Base-by-base conservation (phyloP, 2,797 vertebrate species). In the Aeoliscus strigatus region DNA sequence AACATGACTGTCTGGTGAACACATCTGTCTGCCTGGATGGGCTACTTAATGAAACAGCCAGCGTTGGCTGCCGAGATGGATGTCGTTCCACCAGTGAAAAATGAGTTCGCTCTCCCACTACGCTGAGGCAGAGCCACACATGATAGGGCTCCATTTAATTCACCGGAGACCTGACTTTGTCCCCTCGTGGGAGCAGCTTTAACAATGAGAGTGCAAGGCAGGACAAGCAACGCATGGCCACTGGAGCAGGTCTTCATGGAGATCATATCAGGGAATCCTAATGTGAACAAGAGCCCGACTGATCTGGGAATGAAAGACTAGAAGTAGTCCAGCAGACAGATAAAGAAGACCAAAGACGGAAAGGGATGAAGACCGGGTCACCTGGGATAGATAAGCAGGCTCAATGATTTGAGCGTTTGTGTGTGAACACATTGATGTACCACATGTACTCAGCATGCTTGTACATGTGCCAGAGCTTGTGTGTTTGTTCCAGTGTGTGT, bases 41-140 rank as follows among this genome's bases (percentile, higher is more conserved):
- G 85, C 81, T 82, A 87, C 84, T 88, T 89, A 88, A 90, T 90
- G 86, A 88, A 88, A 89, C 80, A 82, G 81, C 76, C 70, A 78
- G 79, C 60, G 48, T 82, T 65, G 75, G 80, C 81, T 77, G 74
- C 75, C 37, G 66, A 67, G 81, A 87, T 84, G 81, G 81, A 85
- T 83, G 85, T 82, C 62, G 64, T 73, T 79, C 75, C 69, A 59
- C 33, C 42, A 27, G 79, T 84, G 81, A 88, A 86, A 85, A 87
- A 87, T 83, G 73, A 86, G 67, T 81, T 73, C 60, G 50, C 71
- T 74, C 59, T 70, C 59, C 69, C 75, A 42, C 60, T 68, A 59
- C 35, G 67, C 79, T 24, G 68, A 66, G 57, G 52, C 73, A 59
- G 65, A 76, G 65, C 61, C 62, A 66, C 70, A 78, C 77, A 79